Evolutionary conservation across 2,888 invertebrate genomes (phyloP).

Genomic region (Ceriagrion tenellum): DNA sequence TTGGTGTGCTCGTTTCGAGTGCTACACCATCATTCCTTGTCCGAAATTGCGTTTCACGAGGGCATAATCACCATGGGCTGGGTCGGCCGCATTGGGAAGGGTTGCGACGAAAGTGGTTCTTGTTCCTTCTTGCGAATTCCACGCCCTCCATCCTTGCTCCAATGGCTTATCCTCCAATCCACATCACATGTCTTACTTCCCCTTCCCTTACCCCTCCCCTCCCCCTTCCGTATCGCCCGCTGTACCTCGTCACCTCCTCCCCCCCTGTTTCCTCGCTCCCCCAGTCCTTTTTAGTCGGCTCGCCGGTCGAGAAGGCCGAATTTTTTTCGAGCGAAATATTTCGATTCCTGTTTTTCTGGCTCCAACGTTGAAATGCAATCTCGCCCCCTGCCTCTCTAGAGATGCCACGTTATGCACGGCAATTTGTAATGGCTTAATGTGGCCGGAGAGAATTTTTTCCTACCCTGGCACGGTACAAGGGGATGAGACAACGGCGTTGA

Average conservation of each 20-base stretch:
- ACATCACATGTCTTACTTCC: not conserved
- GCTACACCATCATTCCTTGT: not conserved
- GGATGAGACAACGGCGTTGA: not conserved
- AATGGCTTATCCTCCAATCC: conserved; percentile 19
- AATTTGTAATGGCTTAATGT: not conserved
- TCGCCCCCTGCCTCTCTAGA: not conserved
- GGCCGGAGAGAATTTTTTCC: not conserved
- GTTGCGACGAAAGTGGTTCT: not conserved
- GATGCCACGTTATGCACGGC: conserved; percentile 14
- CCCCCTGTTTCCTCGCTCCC: not conserved
- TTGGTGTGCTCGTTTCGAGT: too few relatives aligned
- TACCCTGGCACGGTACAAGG: not conserved
- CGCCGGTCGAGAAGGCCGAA: not conserved
- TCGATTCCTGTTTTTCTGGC: conserved; percentile 50
- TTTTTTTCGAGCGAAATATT: conserved; percentile 33
- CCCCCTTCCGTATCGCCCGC: not conserved
- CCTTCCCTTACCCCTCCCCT: not conserved
- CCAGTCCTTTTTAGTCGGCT: not conserved
- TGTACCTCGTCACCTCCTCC: not conserved
- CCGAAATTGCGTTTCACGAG: not conserved
- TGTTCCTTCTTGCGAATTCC: not conserved
- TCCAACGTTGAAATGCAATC: not conserved
- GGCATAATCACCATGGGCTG: not conserved
- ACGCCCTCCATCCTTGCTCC: not conserved
- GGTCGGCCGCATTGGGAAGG: not conserved